Conservation (phyloP, 1,140 invertebrate genomes). For the Papilio machaon region DNA sequence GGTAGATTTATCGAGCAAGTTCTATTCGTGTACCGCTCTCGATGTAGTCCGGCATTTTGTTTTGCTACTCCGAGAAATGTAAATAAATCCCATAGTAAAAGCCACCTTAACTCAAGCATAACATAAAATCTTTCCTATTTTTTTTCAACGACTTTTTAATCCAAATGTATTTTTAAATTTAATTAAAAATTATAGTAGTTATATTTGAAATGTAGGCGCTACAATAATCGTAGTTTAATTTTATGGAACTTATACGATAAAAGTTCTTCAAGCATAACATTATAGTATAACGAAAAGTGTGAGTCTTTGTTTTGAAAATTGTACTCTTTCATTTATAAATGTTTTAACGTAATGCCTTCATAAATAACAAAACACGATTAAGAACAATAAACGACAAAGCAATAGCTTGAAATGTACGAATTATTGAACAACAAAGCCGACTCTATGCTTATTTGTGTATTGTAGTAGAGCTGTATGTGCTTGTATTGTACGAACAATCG, state of each 20-base stretch:
- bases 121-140: neutral
- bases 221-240: no score
- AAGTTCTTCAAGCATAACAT: no score
- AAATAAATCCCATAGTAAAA: constrained; percentile 15
- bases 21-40: neutral
- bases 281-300: no score
- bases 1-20: neutral
- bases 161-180: no score
- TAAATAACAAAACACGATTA: neutral
- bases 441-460: neutral
- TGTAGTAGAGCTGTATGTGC: neutral
- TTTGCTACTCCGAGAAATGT: constrained; percentile 12
- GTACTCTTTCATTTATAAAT: no score
- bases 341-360: neutral
- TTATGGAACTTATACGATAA: no score
- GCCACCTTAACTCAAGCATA: neutral
- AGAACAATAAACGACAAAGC: constrained; percentile 3
- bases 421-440: neutral
- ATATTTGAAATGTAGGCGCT: no score
- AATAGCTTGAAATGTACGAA: neutral
- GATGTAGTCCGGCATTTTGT: neutral
- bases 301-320: no score
- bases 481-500: neutral
- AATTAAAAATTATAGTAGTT: no score
- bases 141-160: neutral